Evolutionary conservation across 1,140 invertebrate genomes (phyloP).

Genomic region (Philopotamus ludificatus): DNA sequence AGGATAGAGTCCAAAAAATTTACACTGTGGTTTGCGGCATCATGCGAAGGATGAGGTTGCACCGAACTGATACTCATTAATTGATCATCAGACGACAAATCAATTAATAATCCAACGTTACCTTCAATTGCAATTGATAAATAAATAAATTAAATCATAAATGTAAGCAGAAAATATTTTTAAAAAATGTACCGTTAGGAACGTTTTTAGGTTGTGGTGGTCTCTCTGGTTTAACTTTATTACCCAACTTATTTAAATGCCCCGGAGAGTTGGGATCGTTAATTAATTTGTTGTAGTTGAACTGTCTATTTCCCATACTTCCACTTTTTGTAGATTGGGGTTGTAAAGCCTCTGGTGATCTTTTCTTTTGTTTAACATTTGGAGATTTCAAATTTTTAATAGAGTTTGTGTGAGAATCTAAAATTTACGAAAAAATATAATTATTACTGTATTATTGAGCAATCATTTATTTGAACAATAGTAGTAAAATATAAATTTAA

Average conservation of each 20-base stretch:
- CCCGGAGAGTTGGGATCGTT: constrained; percentile 59
- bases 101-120: constrained; percentile 55
- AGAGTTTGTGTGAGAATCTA: constrained; percentile 33
- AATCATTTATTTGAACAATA: too few relatives aligned
- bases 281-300: constrained; percentile 72
- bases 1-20: constrained; percentile 60
- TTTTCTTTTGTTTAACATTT: constrained; percentile 47
- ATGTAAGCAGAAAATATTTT: not conserved
- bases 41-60: too few relatives aligned
- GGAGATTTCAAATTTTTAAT: constrained; percentile 35
- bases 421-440: constrained; percentile 68
- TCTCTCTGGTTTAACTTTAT: constrained; percentile 49
- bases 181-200: constrained; percentile 27
- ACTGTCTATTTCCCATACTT: constrained; percentile 64
- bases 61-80: too few relatives aligned
- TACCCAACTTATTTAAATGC: constrained; percentile 29
- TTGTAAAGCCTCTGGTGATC: constrained; percentile 50
- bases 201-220: constrained; percentile 54
- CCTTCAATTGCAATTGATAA: constrained; percentile 39
- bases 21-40: too few relatives aligned
- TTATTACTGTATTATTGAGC: constrained; percentile 79
- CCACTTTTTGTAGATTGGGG: constrained; percentile 53
- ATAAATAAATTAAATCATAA: constrained; percentile 21
- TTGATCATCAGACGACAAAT: too few relatives aligned
- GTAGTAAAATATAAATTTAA: too few relatives aligned